phyloP scores from a whole-genome alignment of 1,140 invertebrate species.

The Hestina assimilis region DNA sequence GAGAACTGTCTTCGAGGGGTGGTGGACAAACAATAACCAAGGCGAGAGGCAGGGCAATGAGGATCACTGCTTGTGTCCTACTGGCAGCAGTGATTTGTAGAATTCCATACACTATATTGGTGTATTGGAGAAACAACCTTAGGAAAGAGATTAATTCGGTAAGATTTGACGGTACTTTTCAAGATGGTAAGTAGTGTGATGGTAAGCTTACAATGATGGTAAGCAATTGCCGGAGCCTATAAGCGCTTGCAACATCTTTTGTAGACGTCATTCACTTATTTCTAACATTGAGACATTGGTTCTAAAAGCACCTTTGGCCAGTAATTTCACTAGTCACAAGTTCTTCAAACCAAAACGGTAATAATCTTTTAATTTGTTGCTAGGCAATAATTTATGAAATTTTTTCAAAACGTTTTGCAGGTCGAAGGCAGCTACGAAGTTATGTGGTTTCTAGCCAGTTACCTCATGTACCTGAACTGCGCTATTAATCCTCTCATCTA shows the following conservation, averaged over 20 bases:
- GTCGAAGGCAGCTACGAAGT: slow-evolving; percentile 76
- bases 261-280: too few relatives aligned
- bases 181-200: too few relatives aligned
- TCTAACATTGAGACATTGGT: too few relatives aligned
- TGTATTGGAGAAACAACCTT: slow-evolving; percentile 81
- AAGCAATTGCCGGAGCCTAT: too few relatives aligned
- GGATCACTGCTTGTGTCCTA: slow-evolving; percentile 84
- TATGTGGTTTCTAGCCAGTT: slow-evolving; percentile 83
- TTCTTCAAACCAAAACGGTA: too few relatives aligned
- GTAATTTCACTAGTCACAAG: too few relatives aligned
- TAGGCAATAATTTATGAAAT: background rate
- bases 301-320: too few relatives aligned
- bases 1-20: slow-evolving; percentile 46
- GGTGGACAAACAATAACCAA: slow-evolving; percentile 68
- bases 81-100: slow-evolving; percentile 83
- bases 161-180: slow-evolving; percentile 9
- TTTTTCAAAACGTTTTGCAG: slow-evolving; percentile 42
- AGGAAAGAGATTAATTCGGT: slow-evolving; percentile 71
- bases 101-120: slow-evolving; percentile 83
- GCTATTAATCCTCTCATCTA: slow-evolving; percentile 88
- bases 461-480: slow-evolving; percentile 83
- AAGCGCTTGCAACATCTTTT: too few relatives aligned
- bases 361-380: background rate
- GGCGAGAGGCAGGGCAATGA: slow-evolving; percentile 83
- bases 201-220: too few relatives aligned